phyloP scores from a whole-genome alignment of 2,888 invertebrate genomes.

The Microctonus aethiopoides region DNA sequence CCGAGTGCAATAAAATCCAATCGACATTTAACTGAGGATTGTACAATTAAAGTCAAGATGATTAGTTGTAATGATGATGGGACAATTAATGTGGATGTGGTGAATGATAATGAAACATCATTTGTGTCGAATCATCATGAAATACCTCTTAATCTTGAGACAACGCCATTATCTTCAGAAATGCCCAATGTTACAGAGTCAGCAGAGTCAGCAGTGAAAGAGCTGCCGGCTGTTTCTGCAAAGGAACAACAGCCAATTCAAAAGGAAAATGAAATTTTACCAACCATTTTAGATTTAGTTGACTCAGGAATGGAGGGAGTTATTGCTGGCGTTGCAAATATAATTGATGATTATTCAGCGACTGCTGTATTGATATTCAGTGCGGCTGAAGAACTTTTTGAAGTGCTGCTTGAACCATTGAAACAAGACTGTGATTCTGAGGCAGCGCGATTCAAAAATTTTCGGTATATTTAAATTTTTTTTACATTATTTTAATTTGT shows the following conservation, averaged over 20 bases:
- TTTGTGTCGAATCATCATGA: not conserved
- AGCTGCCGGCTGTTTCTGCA: too few relatives aligned
- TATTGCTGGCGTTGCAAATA: constrained; percentile 2
- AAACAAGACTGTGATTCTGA: constrained; percentile 10
- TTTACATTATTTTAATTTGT: not conserved
- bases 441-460: not conserved
- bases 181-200: too few relatives aligned
- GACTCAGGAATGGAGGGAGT: not conserved
- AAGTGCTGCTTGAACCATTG: constrained; percentile 1
- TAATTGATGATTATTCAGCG: constrained; percentile 4
- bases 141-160: not conserved
- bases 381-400: not conserved
- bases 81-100: constrained; percentile 2
- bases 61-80: constrained; percentile 27
- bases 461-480: not conserved
- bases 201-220: too few relatives aligned
- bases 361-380: not conserved
- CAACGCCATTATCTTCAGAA: not conserved
- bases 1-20: constrained; percentile 39
- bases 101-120: not conserved
- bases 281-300: constrained; percentile 29
- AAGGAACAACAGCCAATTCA: not conserved
- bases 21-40: constrained; percentile 28
- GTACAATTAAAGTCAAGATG: constrained; percentile 43
- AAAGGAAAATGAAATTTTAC: not conserved